Conservation (phyloP, 1,140 invertebrate genomes). For the Helicoverpa zea region DNA sequence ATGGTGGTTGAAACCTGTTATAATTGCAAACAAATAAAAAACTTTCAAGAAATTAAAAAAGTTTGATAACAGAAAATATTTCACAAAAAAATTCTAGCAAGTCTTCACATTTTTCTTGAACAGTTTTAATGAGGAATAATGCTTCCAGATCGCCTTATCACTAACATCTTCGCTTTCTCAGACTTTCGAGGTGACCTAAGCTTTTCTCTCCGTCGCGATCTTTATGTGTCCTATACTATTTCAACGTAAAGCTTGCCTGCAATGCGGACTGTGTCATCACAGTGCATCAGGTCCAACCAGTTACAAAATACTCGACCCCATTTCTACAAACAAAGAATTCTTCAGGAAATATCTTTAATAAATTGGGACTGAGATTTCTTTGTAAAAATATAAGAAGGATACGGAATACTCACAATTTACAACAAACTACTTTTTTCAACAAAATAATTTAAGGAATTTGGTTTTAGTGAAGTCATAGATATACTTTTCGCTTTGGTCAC, state of each 20-base stretch:
- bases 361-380: background rate
- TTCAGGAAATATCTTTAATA: background rate
- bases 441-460: too few species aligned
- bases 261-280: conserved; percentile 24
- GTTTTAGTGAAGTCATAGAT: too few species aligned
- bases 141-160: background rate
- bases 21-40: too few species aligned
- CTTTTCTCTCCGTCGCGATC: background rate
- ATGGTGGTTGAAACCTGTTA: too few species aligned
- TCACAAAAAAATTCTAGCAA: too few species aligned
- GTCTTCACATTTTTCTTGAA: too few species aligned
- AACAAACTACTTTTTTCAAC: background rate
- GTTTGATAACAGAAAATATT: too few species aligned
- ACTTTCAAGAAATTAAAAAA: too few species aligned
- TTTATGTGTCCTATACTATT: conserved; percentile 8
- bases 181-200: background rate
- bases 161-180: background rate
- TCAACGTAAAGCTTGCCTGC: background rate
- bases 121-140: background rate
- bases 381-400: background rate
- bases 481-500: too few species aligned
- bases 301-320: conserved; percentile 10
- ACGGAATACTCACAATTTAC: background rate
- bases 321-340: conserved; percentile 12
- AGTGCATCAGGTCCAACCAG: background rate